Percentiles rank a stretch among this genome's conserved stretches.
Evolutionary conservation across 2,113 vertebrate genomes (phyloP).

Genomic region (Larimichthys crocea): DNA sequence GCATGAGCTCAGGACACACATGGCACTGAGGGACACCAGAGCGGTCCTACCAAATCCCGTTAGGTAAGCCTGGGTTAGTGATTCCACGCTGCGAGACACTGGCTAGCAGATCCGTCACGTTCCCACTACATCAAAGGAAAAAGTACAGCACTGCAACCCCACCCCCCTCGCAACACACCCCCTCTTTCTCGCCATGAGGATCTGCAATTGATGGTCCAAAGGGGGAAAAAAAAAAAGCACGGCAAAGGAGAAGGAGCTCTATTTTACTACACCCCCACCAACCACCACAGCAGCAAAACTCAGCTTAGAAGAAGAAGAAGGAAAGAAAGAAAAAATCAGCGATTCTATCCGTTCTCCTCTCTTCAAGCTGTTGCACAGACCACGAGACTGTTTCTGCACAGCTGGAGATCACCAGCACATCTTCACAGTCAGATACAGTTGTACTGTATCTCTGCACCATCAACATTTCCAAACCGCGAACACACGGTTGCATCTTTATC

Average conservation of each 20-base stretch:
- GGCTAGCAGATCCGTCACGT: conserved; percentile 85
- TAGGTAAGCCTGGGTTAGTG: conserved; percentile 86
- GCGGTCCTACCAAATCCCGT: conserved; percentile 82
- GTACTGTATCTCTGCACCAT: conserved; percentile 16
- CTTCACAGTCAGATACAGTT: conserved; percentile 40
- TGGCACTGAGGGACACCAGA: conserved; percentile 77
- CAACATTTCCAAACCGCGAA: conserved; percentile 20
- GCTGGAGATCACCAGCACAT: conserved; percentile 49
- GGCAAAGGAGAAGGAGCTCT: conserved; percentile 42
- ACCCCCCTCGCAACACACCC: conserved; percentile 31
- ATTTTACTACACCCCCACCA: conserved; percentile 6
- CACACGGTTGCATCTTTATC: conserved; percentile 28
- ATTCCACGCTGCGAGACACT: conserved; percentile 84
- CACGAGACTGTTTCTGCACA: conserved; percentile 35
- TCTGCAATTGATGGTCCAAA: conserved; percentile 71
- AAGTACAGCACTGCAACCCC: conserved; percentile 54
- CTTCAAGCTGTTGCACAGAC: conserved; percentile 46
- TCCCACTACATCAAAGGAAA: conserved; percentile 83
- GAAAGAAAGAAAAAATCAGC: conserved; percentile 1
- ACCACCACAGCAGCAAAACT: conserved; percentile 27
- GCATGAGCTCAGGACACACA: conserved; percentile 78
- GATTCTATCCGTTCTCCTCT: conserved; percentile 37
- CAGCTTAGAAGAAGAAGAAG: conserved; percentile 6
- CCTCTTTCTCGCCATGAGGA: conserved; percentile 69
- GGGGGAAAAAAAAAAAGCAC: conserved; percentile 41